phyloP scores from a whole-genome alignment of 2,113 vertebrate genomes.

The Microcebus lehilahytsara region DNA sequence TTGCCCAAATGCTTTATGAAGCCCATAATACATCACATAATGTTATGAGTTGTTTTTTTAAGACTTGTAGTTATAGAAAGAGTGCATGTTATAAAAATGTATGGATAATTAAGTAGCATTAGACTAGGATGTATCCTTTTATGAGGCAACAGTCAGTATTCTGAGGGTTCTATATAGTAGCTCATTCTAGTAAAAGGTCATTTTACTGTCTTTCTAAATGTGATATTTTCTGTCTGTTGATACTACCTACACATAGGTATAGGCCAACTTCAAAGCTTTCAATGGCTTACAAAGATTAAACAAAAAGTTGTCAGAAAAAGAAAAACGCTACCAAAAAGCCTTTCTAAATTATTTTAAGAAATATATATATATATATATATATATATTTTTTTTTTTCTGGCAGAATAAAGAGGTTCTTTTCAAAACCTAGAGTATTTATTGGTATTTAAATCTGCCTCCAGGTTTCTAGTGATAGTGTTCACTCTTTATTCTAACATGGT shows the following conservation, averaged over 20 bases:
- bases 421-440: not conserved
- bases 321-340: not conserved
- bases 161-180: not conserved
- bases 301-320: not conserved
- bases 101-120: constrained; percentile 16
- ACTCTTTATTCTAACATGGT: not conserved
- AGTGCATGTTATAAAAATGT: constrained; percentile 15
- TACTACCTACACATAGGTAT: accelerated
- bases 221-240: not conserved
- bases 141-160: not conserved
- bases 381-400: not conserved
- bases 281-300: not conserved
- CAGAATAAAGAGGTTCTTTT: not conserved
- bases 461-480: not conserved
- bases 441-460: not conserved
- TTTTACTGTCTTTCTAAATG: constrained; percentile 35
- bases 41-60: not conserved
- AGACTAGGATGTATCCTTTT: constrained; percentile 20
- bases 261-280: not conserved
- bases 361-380: not conserved
- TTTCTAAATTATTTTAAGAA: not conserved
- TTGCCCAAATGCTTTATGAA: not conserved
- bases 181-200: not conserved
- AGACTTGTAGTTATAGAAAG: constrained; percentile 7
- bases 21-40: not conserved